These are phyloP conservation scores for Paedocypris micromegethes DNA, from an alignment of 2,797 vertebrate species.

Conservation along the genomic window DNA sequence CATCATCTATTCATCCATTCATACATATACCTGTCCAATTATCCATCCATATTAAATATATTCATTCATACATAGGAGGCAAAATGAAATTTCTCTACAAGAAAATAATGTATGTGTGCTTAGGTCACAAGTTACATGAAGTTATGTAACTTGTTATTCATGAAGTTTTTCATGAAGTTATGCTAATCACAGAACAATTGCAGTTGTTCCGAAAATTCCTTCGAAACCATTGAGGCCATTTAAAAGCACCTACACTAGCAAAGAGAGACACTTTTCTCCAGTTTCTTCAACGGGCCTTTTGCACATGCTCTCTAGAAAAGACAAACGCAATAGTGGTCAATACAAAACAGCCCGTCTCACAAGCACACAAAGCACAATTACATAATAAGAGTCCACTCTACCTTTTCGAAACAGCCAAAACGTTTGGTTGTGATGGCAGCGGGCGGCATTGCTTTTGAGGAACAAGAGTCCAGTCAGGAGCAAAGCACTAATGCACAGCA, in stretches of 20 bases:
- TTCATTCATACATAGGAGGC: no score
- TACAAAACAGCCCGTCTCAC: neutral
- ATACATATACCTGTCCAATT: no score
- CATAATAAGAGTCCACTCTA: conserved; percentile 40
- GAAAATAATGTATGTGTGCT: no score
- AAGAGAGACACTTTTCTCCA: conserved; percentile 51
- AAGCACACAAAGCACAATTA: neutral
- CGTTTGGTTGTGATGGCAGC: conserved; percentile 24
- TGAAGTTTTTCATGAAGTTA: neutral
- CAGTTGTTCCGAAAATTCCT: conserved; percentile 4
- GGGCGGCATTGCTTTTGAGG: conserved; percentile 42
- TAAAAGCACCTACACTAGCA: conserved; percentile 44
- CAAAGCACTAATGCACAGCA: conserved; percentile 37
- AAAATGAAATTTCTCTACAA: no score
- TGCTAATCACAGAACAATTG: conserved; percentile 36
- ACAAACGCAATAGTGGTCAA: conserved; percentile 10
- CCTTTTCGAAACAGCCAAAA: conserved; percentile 38
- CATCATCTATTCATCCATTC: no score
- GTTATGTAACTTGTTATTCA: no score
- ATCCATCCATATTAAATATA: no score
- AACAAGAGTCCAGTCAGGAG: conserved; percentile 51
- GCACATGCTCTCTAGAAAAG: conserved; percentile 53
- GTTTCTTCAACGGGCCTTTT: conserved; percentile 66
- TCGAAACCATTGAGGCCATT: neutral
- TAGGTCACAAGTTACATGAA: neutral